phyloP scores from a whole-genome alignment of 2,797 vertebrate species.

The Parotocinclus haroldoi region DNA sequence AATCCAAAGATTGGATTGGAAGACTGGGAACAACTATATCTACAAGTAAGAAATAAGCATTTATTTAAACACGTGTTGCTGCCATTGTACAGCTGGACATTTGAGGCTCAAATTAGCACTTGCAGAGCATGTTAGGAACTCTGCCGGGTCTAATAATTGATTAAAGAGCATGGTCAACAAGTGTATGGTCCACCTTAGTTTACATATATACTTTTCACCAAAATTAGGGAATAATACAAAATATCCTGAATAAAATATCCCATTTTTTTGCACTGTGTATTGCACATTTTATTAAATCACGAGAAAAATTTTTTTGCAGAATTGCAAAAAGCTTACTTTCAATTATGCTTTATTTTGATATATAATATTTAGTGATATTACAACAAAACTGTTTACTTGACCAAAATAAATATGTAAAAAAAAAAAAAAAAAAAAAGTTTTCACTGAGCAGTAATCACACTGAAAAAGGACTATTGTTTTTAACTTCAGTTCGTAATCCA shows the following conservation, averaged over 20 bases:
- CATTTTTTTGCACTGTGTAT: too few relatives aligned
- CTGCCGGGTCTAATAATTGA: constrained; percentile 37
- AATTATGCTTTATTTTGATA: neutral
- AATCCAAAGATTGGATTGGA: too few relatives aligned
- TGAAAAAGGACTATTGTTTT: too few relatives aligned
- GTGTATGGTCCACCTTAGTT: neutral
- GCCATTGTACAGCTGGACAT: neutral
- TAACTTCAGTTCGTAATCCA: neutral
- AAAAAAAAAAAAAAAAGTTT: neutral
- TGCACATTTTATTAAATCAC: too few relatives aligned
- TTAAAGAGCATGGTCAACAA: constrained; percentile 8
- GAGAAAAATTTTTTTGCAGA: too few relatives aligned
- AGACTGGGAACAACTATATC: too few relatives aligned
- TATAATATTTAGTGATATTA: neutral
- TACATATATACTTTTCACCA: neutral
- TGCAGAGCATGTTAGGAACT: constrained; percentile 35
- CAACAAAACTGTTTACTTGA: neutral
- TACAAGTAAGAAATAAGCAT: neutral
- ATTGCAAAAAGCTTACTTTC: neutral
- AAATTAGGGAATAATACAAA: constrained; percentile 13
- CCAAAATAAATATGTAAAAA: neutral
- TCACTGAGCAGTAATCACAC: too few relatives aligned
- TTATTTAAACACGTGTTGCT: neutral
- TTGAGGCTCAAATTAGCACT: constrained; percentile 23
- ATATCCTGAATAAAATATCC: too few relatives aligned